phyloP scores from a whole-genome alignment of 2,797 vertebrate species.

The Sebastes oblongus region DNA sequence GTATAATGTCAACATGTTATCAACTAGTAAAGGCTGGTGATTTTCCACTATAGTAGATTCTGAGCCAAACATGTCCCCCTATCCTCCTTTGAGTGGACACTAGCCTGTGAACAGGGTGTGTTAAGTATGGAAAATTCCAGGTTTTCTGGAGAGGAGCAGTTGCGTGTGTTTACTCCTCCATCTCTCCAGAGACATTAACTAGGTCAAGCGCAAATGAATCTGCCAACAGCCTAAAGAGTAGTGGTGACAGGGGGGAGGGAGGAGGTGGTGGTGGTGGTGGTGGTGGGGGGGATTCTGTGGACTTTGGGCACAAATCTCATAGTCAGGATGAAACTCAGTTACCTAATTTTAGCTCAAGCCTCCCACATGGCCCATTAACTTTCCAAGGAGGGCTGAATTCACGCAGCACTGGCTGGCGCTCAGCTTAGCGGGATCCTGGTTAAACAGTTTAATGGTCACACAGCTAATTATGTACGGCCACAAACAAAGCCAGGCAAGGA shows the following conservation, averaged over 20 bases:
- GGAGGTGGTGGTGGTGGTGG: background rate
- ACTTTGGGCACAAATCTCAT: conserved; percentile 60
- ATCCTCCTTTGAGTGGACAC: conserved; percentile 11
- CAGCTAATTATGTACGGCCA: conserved; percentile 61
- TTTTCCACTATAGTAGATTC: background rate
- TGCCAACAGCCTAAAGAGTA: conserved; percentile 67
- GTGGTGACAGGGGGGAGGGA: conserved; percentile 40
- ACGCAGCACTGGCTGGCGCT: conserved; percentile 32
- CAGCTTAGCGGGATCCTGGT: conserved; percentile 47
- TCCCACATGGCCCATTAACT: conserved; percentile 62
- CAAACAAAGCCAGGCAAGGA: conserved; percentile 56
- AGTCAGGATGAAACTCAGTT: conserved; percentile 52
- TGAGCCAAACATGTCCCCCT: conserved; percentile 17
- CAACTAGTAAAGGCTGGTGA: background rate
- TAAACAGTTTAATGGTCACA: conserved; percentile 62
- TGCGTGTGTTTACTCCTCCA: conserved; percentile 69
- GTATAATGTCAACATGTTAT: conserved; percentile 10
- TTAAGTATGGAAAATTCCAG: conserved; percentile 74
- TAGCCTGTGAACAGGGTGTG: conserved; percentile 32
- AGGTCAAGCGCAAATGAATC: conserved; percentile 78
- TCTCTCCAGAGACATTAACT: conserved; percentile 72
- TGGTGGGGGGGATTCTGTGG: conserved; percentile 5
- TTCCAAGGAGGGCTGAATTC: conserved; percentile 55
- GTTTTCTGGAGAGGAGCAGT: conserved; percentile 56
- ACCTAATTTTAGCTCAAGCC: conserved; percentile 62